phyloP scores from a whole-genome alignment of 2,113 vertebrate genomes.

The Nothobranchius kuhntae region DNA sequence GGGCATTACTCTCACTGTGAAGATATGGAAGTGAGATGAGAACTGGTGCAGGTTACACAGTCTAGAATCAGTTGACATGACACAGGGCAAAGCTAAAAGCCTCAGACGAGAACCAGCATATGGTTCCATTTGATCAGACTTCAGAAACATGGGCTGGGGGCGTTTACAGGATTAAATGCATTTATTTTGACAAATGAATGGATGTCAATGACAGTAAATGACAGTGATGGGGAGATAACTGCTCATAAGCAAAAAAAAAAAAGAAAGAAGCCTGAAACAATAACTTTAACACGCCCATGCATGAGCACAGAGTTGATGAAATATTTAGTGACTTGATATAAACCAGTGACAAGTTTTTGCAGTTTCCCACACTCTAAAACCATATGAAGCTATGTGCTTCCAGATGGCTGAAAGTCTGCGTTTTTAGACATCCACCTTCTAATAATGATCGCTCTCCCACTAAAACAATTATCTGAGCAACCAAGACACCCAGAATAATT shows the following conservation, averaged over 20 bases:
- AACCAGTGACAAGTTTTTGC: conserved; percentile 55
- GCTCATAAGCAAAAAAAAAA: conserved; percentile 41
- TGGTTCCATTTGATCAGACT: conserved; percentile 50
- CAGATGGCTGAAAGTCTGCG: conserved; percentile 65
- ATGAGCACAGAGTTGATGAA: conserved; percentile 49
- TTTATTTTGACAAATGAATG: conserved; percentile 54
- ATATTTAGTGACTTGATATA: conserved; percentile 65
- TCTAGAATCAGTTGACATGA: conserved; percentile 35
- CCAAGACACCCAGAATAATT: conserved; percentile 24
- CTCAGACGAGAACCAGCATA: conserved; percentile 39
- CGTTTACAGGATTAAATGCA: conserved; percentile 41
- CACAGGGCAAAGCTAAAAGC: conserved; percentile 9
- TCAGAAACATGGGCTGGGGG: conserved; percentile 21
- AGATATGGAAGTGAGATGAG: conserved; percentile 37
- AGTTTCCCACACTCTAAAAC: conserved; percentile 67
- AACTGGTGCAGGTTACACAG: conserved; percentile 24
- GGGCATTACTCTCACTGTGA: conserved; percentile 38
- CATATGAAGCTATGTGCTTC: conserved; percentile 61
- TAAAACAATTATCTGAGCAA: conserved; percentile 47
- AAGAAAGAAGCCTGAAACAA: conserved; percentile 41
- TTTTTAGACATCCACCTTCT: conserved; percentile 58
- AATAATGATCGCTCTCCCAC: conserved; percentile 47
- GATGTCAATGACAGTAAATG: conserved; percentile 54
- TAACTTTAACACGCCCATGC: conserved; percentile 60
- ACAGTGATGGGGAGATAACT: conserved; percentile 42